Evolutionary conservation across 2,797 vertebrate species (phyloP), one percentile per base, ranked within the genome.

Genomic region (Muscicapa comitata): DNA sequence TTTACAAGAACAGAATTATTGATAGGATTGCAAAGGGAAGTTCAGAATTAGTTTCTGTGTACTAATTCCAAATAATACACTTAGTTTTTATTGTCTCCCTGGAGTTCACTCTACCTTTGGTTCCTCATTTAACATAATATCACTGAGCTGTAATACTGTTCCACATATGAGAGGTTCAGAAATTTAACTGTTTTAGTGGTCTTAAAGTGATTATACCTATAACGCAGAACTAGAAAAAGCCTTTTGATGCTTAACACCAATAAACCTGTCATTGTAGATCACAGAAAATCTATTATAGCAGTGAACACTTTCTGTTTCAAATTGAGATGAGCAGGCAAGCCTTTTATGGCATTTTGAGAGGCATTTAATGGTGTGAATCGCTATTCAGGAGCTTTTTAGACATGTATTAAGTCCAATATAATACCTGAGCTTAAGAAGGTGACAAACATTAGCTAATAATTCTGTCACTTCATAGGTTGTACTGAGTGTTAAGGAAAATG

Each of bases 231-330:
- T 23, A 77, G 81, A 71, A 95, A 96, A 96, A 93, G 83, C 29
- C 73, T 86, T 93, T 72, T 91, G 80, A 81, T 84, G 63, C 71
- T 90, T 86, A 89, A 87, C 76, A 81, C 35, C 78, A 84, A 95
- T 94, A 88, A 94, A 97, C 85, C 74, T 94, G 66, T 92, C 91
- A 65, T 50, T 92, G 55, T 91, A 68, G 87, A 79, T 92, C 50
- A 87, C 18, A 61, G 43, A 88, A 90, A 54, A 94, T 88, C 33
- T 94, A 78, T 91, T 62, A 95, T 38, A 70, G 19, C 71, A 79
- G 59, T 70, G 53, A 89, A 82, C 58, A 84, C 21, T 55, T 93
- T 89, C 83, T 91, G 84, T 86, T 96, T 95, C 90, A 93, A 76
- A 85, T 87, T 87, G 88, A 93, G 62, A 90, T 91, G 55, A 58